Evolutionary conservation across 2,113 vertebrate genomes (phyloP).

Genomic region (Albula glossodonta): DNA sequence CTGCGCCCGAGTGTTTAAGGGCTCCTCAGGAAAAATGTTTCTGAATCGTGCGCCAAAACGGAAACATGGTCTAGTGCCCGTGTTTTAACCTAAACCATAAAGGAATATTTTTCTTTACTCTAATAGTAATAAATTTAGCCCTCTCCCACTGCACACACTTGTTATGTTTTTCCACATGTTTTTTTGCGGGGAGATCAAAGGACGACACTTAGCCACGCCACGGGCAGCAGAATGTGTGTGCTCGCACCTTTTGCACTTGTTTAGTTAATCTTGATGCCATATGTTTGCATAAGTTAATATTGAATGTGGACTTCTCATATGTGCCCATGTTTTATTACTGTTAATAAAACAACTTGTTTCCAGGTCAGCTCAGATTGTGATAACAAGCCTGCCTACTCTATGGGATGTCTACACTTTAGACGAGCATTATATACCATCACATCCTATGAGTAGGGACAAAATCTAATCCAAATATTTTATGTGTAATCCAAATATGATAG

Average conservation of each 20-base stretch:
- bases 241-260: slow-evolving; percentile 42
- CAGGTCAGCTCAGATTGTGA: not conserved
- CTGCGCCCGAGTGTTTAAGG: slow-evolving; percentile 58
- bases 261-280: slow-evolving; percentile 12
- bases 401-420: too few species aligned
- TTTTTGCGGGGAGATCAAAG: slow-evolving; percentile 59
- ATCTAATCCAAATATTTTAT: not conserved
- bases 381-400: not conserved
- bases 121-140: slow-evolving; percentile 62
- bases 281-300: not conserved
- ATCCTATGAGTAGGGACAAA: not conserved
- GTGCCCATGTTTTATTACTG: not conserved
- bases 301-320: not conserved
- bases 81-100: slow-evolving; percentile 69
- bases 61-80: slow-evolving; percentile 69
- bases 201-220: slow-evolving; percentile 51
- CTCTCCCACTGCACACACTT: slow-evolving; percentile 52
- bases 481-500: not conserved
- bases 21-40: slow-evolving; percentile 55
- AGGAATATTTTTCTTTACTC: slow-evolving; percentile 64
- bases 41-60: slow-evolving; percentile 67
- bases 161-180: slow-evolving; percentile 50
- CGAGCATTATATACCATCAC: not conserved
- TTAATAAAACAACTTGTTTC: not conserved
- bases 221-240: slow-evolving; percentile 48